Base-by-base conservation (phyloP, 2,888 invertebrate species). In the Monopis laevigella region DNA sequence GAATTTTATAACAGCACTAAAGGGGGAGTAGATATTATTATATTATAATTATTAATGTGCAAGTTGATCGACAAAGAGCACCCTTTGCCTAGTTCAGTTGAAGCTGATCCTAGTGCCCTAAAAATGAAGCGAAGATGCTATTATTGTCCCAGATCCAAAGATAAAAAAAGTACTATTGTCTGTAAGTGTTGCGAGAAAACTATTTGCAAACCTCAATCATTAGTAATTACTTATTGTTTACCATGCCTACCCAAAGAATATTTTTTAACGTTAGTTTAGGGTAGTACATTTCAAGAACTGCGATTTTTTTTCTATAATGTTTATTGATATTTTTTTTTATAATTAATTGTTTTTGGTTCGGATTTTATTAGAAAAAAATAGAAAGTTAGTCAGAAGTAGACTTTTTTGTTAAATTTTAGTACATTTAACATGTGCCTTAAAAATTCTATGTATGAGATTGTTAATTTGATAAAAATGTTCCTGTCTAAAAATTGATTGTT, bases 71-170 rank as follows among this genome's bases (percentile, higher is more conserved):
- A 38, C 38, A 24, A 38, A 38, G 24, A 38, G 38, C 38, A 38
- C 19, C 38, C 38, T 38, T 38, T 38, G 19, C 21, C 38, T 13
- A 38, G 38, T 38, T 38, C 38, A 38, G 38, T 19, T 24, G 11
- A 38, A 24, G 38, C 38, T 38, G 7, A 21, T 38, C 24, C 24
- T 11, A 19, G 24, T 18, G 38, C 19, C 24, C 38, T 13, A 13
- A 39, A 39, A 39, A 27, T 39, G 17, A 39, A 39, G 27, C 39
- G 12, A 39, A 39, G 39, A 39, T 39, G 39, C 39, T 39, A 39
- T 28, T 26, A 27, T 39, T 39, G 39, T 28, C 24, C 24, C 24
- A 21, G 8, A 8, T 21, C 5, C 8, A 7, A 8, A 5, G 8
- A 21, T 5, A 21, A 38, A 38, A 38, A 5, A 17, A 35, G 21